Evolutionary conservation across 2,797 vertebrate genomes (phyloP).

Genomic region (Urophycis tenuis): DNA sequence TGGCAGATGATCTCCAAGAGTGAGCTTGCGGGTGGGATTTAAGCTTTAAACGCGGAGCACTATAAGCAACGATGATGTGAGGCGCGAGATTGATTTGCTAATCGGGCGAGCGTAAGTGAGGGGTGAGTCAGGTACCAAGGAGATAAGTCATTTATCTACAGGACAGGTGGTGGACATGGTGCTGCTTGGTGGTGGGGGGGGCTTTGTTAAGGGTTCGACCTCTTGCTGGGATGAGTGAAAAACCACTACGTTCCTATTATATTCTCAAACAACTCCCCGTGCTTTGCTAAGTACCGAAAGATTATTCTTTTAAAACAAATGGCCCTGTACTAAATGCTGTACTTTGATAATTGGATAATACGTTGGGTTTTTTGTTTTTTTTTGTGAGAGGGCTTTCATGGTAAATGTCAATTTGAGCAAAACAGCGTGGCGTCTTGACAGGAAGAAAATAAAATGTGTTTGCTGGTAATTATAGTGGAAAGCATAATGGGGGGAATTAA

Average conservation of each 20-base stretch:
- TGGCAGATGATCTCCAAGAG: conserved; percentile 16
- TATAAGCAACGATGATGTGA: conserved; percentile 18
- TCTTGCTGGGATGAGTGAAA: conserved; percentile 27
- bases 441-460: not conserved
- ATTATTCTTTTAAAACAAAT: not conserved
- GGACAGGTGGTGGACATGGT: not conserved
- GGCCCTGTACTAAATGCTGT: not conserved
- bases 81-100: conserved; percentile 37
- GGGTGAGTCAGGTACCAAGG: conserved; percentile 36
- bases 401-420: not conserved
- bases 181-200: not conserved
- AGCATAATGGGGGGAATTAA: not conserved
- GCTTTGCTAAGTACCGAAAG: not conserved
- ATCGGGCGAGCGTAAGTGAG: conserved; percentile 24
- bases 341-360: conserved; percentile 2
- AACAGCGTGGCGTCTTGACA: not conserved
- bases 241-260: conserved; percentile 28
- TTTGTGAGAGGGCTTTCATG: not conserved
- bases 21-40: conserved; percentile 8
- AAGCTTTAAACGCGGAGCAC: not conserved
- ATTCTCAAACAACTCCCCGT: conserved; percentile 31
- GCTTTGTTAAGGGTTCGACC: conserved; percentile 36
- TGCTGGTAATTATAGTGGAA: not conserved
- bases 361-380: not conserved
- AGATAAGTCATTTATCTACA: conserved; percentile 33